Evolutionary conservation across 2,797 vertebrate genomes (phyloP), one percentile per base, ranked within the genome.

Genomic region (Carapus acus): DNA sequence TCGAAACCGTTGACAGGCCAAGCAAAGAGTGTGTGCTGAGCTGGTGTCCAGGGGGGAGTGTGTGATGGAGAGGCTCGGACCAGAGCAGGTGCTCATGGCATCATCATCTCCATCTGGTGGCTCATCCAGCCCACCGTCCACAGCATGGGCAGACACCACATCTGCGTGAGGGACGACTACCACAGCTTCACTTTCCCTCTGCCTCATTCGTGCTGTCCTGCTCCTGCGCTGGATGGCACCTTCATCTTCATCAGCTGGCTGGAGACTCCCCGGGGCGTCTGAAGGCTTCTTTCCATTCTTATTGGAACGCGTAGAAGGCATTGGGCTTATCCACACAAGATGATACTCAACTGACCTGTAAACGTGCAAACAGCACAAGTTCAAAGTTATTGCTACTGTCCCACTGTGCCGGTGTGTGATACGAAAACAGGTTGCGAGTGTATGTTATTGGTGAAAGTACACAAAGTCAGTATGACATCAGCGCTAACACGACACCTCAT

Each of bases 71-170:
- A 23, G 0, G 7, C 73, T 76, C 1, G 83, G 83, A 29, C 83
- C 85, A 20, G 85, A 83, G 1, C 5, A 55, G 4, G 70, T 8
- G 34, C 80, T 80, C 63, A 69, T 73, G 37, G 22, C 44, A 1
- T 44, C 65, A 19, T 69, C 73, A 8, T 1, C n/a, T 0, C 16
- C 63, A 2, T 71, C 77, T 15, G 67, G 44, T 0, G 45, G 66
- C 11, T 54, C 12, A 0, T 75, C 34, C 54, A 69, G 20, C 13
- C 50, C 76, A 21, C 24, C 14, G 29, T 72, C 65, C 2, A 18
- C 2, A 2, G 54, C 67, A 1, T 2, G 1, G 17, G 1, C 1
- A 1, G 19, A 38, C 0, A 3, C 9, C 1, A 54, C 6, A 1
- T 54, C 21, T 7, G 39, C 1, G 1, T 39, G n/a, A 7, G 20